Evolutionary conservation across 2,888 invertebrate genomes (phyloP), one percentile per base, ranked within the genome.

Genomic region (Zhengitettix transpicula): DNA sequence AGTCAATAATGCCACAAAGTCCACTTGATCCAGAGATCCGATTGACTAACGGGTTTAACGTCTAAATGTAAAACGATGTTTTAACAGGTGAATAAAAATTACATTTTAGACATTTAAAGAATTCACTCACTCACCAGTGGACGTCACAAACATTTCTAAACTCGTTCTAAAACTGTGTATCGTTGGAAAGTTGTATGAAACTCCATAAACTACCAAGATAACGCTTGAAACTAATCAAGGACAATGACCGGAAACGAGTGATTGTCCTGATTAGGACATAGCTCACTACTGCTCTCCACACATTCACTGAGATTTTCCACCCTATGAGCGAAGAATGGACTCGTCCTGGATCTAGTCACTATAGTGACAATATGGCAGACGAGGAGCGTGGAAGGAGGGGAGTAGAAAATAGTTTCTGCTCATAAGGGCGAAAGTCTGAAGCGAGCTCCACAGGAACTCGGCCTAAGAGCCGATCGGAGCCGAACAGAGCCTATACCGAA

Each of bases 91-190:
- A n/a, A n/a, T n/a, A n/a, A n/a, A n/a, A 28, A 28, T 5, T 28
- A 28, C 28, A 28, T 28, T 28, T 28, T 28, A 28, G 28, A 28
- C 28, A 28, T 28, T 28, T 28, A 28, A 28, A 28, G 28, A 28
- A 28, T n/a, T n/a, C n/a, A n/a, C n/a, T n/a, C 56, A 59, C 59
- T 59, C 52, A 59, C 59, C 59, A 56, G 47, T 56, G 56, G 55
- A 59, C 52, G 59, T 59, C 55, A 59, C 51, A 55, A 59, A 41
- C 59, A 59, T 59, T 54, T 55, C 59, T 59, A 52, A 55, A 42
- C 53, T 53, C 58, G 28, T 28, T 28, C 28, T 28, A 28, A 28
- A 28, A 28, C 28, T 28, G 28, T 28, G 28, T 28, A 5, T 28
- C 2, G 28, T 28, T 28, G 2, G 28, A 28, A 28, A 28, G 28